Evolutionary conservation across 2,888 invertebrate species (phyloP).

Genomic region (Drosophila nigricruria): DNA sequence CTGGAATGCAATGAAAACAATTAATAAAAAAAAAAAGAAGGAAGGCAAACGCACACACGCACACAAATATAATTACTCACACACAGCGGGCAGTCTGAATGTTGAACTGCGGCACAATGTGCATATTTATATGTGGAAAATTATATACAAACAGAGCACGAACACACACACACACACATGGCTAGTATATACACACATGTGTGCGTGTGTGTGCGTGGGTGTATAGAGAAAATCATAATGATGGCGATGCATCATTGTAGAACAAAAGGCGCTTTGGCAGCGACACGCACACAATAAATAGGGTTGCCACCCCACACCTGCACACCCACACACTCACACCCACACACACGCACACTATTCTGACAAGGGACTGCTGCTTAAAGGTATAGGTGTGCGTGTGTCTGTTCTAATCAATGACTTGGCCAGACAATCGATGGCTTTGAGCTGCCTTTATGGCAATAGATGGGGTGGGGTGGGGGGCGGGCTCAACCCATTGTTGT

Average conservation of each 20-base stretch:
- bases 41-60: constrained; percentile 16
- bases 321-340: constrained; percentile 3
- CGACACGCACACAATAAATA: constrained; percentile 77
- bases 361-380: background rate
- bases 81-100: constrained; percentile 55
- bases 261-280: constrained; percentile 67
- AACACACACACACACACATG: constrained; percentile 20
- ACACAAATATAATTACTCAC: constrained; percentile 66
- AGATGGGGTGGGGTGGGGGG: background rate
- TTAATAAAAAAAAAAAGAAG: constrained; percentile 38
- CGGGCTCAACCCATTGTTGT: constrained; percentile 12
- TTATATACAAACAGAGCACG: constrained; percentile 74
- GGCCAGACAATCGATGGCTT: constrained; percentile 67
- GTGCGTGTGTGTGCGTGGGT: background rate
- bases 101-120: constrained; percentile 54
- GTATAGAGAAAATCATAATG: constrained; percentile 74
- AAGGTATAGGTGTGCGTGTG: constrained; percentile 7
- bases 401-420: constrained; percentile 63
- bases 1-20: constrained; percentile 74
- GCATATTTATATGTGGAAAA: constrained; percentile 79
- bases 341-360: constrained; percentile 7
- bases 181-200: constrained; percentile 2
- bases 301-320: constrained; percentile 20
- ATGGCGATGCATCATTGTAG: constrained; percentile 79
- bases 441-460: background rate